Evolutionary conservation across 2,888 invertebrate species (phyloP), one percentile per base, ranked within the genome.

Genomic region (Archips xylosteana): DNA sequence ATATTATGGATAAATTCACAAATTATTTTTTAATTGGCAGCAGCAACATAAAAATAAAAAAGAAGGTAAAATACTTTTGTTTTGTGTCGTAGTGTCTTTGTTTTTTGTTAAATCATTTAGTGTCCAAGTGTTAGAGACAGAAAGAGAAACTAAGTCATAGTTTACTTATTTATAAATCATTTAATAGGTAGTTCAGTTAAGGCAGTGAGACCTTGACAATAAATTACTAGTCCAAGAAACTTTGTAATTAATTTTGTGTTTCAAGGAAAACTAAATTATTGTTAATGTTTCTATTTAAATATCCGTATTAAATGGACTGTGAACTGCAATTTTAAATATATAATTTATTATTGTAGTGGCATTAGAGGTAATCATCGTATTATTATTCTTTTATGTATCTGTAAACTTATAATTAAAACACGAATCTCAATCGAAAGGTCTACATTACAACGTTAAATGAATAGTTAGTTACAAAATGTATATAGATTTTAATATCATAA

Each of bases 401-500:
- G 42, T 64, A 61, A 45, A 49, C 23, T 66, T 36, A 42, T 54
- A 82, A 83, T 54, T 23, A 54, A 54, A 81, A 84, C 80, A 81
- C 76, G 81, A 81, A 76, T 79, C 75, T 82, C 79, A 75, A 82
- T 76, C 78, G 77, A 83, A 86, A 83, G 85, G 85, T 89, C 85
- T 86, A 82, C 80, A 81, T 65, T 84, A 86, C 86, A 88, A 89
- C 85, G 85, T 87, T 83, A 80, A 86, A 88, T 81, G 75, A 78
- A 83, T 91, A 91, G 86, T 79, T 91, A 88, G 86, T 86, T 83
- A 84, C 87, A 84, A 82, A 87, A 83, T 91, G 90, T 92, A 92
- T 81, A 92, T 92, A 92, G 78, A 85, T 84, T 87, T 87, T 85
- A 85, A 85, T 85, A 82, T 79, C 78, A 83, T 82, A 85, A 86